phyloP scores from a whole-genome alignment of 2,888 invertebrate genomes.

The Pasiphila rectangulata region DNA sequence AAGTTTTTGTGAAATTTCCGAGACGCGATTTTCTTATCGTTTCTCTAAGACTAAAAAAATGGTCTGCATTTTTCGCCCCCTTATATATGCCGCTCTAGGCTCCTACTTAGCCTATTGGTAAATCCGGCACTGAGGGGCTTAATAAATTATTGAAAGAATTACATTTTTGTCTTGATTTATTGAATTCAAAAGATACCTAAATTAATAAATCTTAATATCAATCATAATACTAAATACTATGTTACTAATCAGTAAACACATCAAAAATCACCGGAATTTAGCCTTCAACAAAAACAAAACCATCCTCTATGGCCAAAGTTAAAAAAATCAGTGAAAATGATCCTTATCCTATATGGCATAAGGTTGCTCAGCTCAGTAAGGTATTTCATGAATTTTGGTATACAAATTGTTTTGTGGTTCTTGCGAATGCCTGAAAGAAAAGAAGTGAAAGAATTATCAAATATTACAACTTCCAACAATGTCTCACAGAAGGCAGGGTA shows the following conservation, averaged over 20 bases:
- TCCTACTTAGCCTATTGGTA: too few relatives aligned
- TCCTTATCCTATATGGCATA: constrained; percentile 68
- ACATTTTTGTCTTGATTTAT: constrained; percentile 22
- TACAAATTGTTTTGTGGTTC: constrained; percentile 62
- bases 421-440: constrained; percentile 63
- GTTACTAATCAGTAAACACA: constrained; percentile 23
- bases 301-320: constrained; percentile 69
- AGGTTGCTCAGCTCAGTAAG: constrained; percentile 61
- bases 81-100: too few relatives aligned
- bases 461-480: too few relatives aligned
- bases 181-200: constrained; percentile 27
- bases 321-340: constrained; percentile 70
- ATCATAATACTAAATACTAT: constrained; percentile 17
- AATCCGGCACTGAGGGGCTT: too few relatives aligned
- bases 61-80: too few relatives aligned
- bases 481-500: too few relatives aligned
- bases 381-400: constrained; percentile 65
- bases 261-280: constrained; percentile 20
- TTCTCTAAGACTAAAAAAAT: too few relatives aligned
- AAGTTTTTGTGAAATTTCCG: too few relatives aligned
- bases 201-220: constrained; percentile 30
- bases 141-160: not conserved
- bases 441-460: too few relatives aligned
- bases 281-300: constrained; percentile 71
- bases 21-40: too few relatives aligned